Percentiles rank a stretch among this genome's conserved stretches.
phyloP scores from a whole-genome alignment of 2,113 vertebrate species.

The Hyla sarda region DNA sequence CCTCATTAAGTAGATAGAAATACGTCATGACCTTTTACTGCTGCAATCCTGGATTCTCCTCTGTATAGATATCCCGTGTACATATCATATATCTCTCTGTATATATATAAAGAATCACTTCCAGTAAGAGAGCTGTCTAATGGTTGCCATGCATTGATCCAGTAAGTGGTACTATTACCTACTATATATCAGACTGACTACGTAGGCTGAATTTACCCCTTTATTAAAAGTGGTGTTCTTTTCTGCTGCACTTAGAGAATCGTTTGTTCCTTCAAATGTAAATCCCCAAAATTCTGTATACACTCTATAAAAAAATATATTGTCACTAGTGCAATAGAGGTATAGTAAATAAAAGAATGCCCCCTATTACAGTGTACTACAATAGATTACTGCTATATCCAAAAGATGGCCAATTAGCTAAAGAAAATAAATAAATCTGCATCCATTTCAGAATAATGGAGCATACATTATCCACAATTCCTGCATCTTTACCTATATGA shows the following conservation, averaged over 20 bases:
- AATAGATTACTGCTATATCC: too few species aligned
- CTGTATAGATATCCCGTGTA: slow-evolving; percentile 5
- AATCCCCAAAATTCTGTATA: too few species aligned
- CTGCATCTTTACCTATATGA: too few species aligned
- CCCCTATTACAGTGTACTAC: too few species aligned
- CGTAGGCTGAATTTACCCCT: not conserved
- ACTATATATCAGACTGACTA: not conserved
- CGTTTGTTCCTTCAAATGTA: not conserved
- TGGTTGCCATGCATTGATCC: slow-evolving; percentile 22
- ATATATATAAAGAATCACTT: slow-evolving; percentile 47
- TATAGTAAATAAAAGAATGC: too few species aligned
- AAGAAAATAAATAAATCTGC: too few species aligned
- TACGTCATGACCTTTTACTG: slow-evolving; percentile 10
- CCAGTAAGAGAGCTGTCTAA: slow-evolving; percentile 42
- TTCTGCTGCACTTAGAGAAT: not conserved
- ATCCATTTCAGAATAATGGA: too few species aligned
- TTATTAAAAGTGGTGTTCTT: not conserved
- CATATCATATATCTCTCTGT: slow-evolving; percentile 2
- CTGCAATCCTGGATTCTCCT: slow-evolving; percentile 20
- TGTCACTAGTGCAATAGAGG: too few species aligned
- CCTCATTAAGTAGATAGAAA: slow-evolving; percentile 4
- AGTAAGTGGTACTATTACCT: not conserved
- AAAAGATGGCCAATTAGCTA: too few species aligned
- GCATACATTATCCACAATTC: too few species aligned
- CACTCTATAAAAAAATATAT: too few species aligned